phyloP scores from a whole-genome alignment of 2,797 vertebrate species.

The Orientallactaga sibirica region DNA sequence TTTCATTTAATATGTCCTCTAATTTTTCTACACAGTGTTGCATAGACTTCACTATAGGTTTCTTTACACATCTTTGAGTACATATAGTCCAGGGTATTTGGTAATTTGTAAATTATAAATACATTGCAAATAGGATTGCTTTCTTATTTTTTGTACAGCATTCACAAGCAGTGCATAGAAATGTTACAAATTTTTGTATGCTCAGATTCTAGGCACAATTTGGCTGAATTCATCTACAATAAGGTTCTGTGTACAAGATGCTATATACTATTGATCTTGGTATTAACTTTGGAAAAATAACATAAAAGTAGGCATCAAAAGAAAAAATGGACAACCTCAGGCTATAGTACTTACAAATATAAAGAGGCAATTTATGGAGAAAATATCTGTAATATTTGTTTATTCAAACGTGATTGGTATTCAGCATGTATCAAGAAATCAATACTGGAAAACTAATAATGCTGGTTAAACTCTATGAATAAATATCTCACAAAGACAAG shows the following conservation, averaged over 20 bases:
- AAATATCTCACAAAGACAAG: not conserved
- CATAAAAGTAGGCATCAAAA: not conserved
- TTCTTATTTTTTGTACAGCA: not conserved
- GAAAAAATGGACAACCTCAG: not conserved
- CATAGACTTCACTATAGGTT: not conserved
- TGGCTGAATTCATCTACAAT: too few species aligned
- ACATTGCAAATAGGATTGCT: not conserved
- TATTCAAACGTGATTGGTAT: not conserved
- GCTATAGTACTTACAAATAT: not conserved
- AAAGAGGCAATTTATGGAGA: not conserved
- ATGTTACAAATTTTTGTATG: not conserved
- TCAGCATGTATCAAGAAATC: too few species aligned
- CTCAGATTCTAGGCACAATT: not conserved
- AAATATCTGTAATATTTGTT: not conserved
- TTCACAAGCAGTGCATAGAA: not conserved
- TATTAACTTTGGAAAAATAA: not conserved
- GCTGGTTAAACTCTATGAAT: not conserved
- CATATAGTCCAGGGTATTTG: not conserved
- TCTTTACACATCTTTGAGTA: not conserved
- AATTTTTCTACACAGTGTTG: not conserved
- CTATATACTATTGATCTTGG: not conserved
- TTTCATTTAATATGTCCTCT: not conserved
- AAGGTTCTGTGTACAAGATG: not conserved
- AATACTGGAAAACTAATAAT: too few species aligned
- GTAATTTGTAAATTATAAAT: not conserved